Evolutionary conservation across 2,888 invertebrate genomes (phyloP).

Genomic region (Diarsia rubi): DNA sequence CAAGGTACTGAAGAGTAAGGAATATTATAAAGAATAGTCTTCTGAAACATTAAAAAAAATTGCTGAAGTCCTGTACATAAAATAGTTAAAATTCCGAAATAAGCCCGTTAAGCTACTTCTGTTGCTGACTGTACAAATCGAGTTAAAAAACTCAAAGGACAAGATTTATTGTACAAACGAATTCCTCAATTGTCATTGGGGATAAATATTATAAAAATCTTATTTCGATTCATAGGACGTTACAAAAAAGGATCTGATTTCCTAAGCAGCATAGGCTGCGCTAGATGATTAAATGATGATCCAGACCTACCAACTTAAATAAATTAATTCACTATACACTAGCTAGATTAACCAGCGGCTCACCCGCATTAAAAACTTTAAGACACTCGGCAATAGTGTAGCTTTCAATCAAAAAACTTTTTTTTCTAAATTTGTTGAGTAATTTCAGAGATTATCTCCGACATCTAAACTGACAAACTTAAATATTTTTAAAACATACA

Average conservation of each 20-base stretch:
- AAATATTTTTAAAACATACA: too few species aligned
- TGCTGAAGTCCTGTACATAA: too few species aligned
- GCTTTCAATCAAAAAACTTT: neutral
- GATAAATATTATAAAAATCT: neutral
- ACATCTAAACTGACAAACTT: neutral
- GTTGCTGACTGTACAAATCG: too few species aligned
- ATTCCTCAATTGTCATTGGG: neutral
- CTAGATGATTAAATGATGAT: too few species aligned
- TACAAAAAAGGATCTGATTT: neutral
- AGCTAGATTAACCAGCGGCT: too few species aligned
- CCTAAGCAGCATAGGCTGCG: too few species aligned
- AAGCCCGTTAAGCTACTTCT: too few species aligned
- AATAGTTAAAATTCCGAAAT: too few species aligned
- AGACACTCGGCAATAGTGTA: neutral
- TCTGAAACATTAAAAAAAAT: too few species aligned
- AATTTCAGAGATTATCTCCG: neutral
- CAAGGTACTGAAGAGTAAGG: too few species aligned
- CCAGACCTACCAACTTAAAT: neutral
- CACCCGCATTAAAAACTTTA: neutral
- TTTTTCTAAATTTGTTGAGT: neutral
- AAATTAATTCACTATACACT: neutral
- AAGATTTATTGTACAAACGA: neutral
- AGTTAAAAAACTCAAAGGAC: neutral
- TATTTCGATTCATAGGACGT: neutral
- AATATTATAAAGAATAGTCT: too few species aligned